Percentiles rank a stretch among this genome's conserved stretches.
Conservation (phyloP, 2,888 invertebrate genomes). For the Zhuqinia jingwanae region DNA sequence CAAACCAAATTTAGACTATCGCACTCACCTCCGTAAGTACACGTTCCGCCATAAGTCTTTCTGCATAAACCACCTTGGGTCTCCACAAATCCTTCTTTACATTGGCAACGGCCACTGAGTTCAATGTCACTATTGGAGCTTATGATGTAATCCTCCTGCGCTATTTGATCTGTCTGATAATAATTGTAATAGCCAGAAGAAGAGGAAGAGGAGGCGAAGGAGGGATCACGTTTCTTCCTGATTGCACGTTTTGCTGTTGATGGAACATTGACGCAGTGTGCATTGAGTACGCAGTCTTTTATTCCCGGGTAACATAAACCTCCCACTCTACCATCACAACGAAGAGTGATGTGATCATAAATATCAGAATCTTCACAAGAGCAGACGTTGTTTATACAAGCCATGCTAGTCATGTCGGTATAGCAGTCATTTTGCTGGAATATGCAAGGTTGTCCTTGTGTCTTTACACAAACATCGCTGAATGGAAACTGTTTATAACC, state of each 20-base stretch:
- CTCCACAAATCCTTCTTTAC: constrained; percentile 53
- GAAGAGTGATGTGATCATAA: constrained; percentile 40
- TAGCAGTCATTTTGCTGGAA: constrained; percentile 52
- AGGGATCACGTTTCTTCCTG: not conserved
- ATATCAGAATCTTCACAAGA: constrained; percentile 62
- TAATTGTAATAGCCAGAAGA: constrained; percentile 2
- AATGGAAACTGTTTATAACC: constrained; percentile 37
- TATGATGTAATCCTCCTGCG: constrained; percentile 6
- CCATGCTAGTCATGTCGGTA: constrained; percentile 40
- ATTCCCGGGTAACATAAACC: constrained; percentile 62
- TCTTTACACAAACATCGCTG: constrained; percentile 48
- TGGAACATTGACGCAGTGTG: constrained; percentile 51
- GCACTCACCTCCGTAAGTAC: constrained; percentile 50
- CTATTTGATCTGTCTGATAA: constrained; percentile 12
- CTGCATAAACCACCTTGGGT: constrained; percentile 42
- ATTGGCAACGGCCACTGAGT: constrained; percentile 50
- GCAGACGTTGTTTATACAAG: constrained; percentile 61
- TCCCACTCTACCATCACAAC: constrained; percentile 54
- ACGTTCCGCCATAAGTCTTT: constrained; percentile 47
- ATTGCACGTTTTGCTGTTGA: not conserved
- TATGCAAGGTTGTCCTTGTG: constrained; percentile 47
- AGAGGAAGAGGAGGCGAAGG: not conserved
- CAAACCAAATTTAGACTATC: constrained; percentile 59
- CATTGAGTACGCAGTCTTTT: constrained; percentile 50
- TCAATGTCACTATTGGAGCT: constrained; percentile 53